Evolutionary conservation across 2,113 vertebrate species (phyloP), one percentile per base, ranked within the genome.

Genomic region (Ailurus styani): DNA sequence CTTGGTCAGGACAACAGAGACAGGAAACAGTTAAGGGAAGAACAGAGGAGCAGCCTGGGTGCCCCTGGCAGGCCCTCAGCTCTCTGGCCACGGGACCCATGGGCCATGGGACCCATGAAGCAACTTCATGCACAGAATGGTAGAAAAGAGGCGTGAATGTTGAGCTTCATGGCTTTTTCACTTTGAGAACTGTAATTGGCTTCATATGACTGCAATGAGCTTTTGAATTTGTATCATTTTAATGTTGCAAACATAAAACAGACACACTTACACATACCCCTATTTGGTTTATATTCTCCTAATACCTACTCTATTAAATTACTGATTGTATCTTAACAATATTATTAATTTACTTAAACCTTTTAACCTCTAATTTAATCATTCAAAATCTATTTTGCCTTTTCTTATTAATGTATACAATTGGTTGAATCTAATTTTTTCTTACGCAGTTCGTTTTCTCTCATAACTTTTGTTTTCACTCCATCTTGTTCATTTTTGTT

Each of bases 391-490:
- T 64, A 31, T 50, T 73, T 66, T 90, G n/a, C 18, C 29, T 88
- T 96, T 91, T 78, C 50, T n/a, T 95, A 54, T 31, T 72, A 92
- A 45, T 57, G 75, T 73, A 81, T 27, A 73, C 20, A 79, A 50
- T 55, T 87, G 2, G 47, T 73, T 78, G 40, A 7, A 57, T 77
- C 47, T 57, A 20, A 40, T 52, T 89, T 96, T 88, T 89, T 75
- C 23, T 13, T 72, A 42, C 37, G 7, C 12, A 81, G 17, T 83
- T 52, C 66, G 14, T 75, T 95, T 91, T 86, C 25, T 94, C 95
- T 83, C 27, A 60, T 73, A 68, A 50, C 13, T 79, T 83, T 91
- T 73, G 5, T 75, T 84, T 91, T 95, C 10, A 50, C 7, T 88
- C 47, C 20, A 82, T 88, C 64, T 60, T 91, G 6, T 73, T 14